Evolutionary conservation across 37 sponge, comb jelly and placozoan genomes (phyloP), one percentile per base, ranked within the genome.

Genomic region (Agelas oroides): DNA sequence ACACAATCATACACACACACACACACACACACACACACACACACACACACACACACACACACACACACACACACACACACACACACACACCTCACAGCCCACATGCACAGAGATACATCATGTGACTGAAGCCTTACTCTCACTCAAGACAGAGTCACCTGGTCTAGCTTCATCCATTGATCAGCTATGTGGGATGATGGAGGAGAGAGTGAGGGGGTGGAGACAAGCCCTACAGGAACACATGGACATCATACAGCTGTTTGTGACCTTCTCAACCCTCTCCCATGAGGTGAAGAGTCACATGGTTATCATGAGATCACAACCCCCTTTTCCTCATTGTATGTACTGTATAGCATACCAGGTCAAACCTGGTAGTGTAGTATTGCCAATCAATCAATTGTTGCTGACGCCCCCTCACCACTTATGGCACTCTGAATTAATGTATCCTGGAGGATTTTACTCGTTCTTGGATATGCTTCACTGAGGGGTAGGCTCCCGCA

Each of bases 241-340:
- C 36, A 63, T 56, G 23, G 46, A n/a, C 33, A 40, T 68, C 40
- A 68, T 73, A 34, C 28, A 65, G 62, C 75, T 41, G 28, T 82
- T 53, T 69, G 77, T 58, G 60, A 27, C 62, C 32, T 82, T 75
- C 83, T 88, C 77, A 37, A 20, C 39, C 20, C 71, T 82, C 41
- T 69, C 21, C 30, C 53, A 75, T 67, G 67, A 84, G 75, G 83
- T 81, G 54, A 76, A 72, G 24, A 17, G n/a, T 69, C 25, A 23
- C n/a, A 24, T 3, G 36, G 3, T 27, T 2, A 57, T 5, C 40
- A 46, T 46, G 46, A 12, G 6, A 46, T 8, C 46, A 46, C 8
- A 3, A 46, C 11, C 35, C 78, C n/a, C n/a, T n/a, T n/a, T n/a
- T n/a, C n/a, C n/a, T n/a, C n/a, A n/a, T n/a, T n/a, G n/a, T n/a